Conservation (phyloP, 2,797 vertebrate genomes). For the Channallabes apus region DNA sequence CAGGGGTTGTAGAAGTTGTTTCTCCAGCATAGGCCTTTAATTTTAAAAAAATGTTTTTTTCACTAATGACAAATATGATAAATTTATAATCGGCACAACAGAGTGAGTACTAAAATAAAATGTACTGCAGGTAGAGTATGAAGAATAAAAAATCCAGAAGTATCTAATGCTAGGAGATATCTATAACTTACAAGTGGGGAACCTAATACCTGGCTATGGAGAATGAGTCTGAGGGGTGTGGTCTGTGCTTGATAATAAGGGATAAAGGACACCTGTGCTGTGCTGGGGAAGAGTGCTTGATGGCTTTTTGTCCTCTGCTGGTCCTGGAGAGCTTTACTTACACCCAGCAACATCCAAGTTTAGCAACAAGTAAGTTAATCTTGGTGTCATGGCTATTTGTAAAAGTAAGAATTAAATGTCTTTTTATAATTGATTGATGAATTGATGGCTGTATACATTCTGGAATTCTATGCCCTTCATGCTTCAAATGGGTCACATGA, state of each 20-base stretch:
- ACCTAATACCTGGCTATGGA: background rate
- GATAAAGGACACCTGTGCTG: conserved; percentile 24
- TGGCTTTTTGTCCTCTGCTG: background rate
- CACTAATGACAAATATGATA: background rate
- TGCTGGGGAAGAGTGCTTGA: background rate
- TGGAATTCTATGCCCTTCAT: background rate
- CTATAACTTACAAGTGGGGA: background rate
- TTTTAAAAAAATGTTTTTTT: background rate
- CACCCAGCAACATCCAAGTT: background rate
- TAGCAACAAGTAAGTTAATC: background rate
- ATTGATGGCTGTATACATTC: too few species aligned
- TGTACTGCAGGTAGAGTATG: background rate
- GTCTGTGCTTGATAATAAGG: background rate
- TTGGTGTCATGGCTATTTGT: background rate
- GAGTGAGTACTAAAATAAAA: background rate
- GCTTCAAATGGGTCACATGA: background rate
- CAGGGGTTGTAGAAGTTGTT: background rate
- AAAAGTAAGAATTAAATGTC: background rate
- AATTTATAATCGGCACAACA: background rate
- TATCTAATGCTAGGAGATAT: background rate
- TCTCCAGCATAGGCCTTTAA: background rate
- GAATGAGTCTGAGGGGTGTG: conserved; percentile 13
- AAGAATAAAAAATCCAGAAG: background rate
- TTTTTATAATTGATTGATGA: background rate
- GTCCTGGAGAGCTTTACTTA: background rate